Percentiles rank a stretch among this genome's conserved stretches.
These are phyloP conservation scores for Chromoteleia sp. DNA, from an alignment of 2,888 invertebrate genomes.

Conservation along the genomic window DNA sequence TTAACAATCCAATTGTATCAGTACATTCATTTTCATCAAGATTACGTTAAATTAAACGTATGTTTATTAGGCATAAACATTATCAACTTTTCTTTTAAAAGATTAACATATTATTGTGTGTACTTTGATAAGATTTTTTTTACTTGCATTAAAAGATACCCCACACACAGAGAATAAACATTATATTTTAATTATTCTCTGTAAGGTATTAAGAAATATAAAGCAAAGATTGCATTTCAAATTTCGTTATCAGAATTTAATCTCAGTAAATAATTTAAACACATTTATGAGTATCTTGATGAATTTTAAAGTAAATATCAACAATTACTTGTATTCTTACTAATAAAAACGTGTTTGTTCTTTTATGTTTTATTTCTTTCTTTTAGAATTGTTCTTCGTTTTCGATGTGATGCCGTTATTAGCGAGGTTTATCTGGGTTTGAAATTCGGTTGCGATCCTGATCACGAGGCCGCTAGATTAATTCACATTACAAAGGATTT, in stretches of 20 bases:
- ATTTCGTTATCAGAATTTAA: conserved; percentile 17
- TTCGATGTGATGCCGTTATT: conserved; percentile 77
- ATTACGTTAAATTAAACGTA: neutral
- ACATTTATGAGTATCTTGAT: conserved; percentile 15
- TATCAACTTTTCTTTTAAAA: conserved; percentile 9
- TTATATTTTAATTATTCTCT: conserved; percentile 14
- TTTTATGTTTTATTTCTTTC: too few relatives aligned
- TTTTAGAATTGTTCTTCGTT: conserved; percentile 80
- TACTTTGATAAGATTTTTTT: conserved; percentile 37
- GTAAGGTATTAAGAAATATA: conserved; percentile 9
- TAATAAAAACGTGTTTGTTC: conserved; percentile 1
- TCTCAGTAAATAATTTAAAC: conserved; percentile 11
- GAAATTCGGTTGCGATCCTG: conserved; percentile 81
- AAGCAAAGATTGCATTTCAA: conserved; percentile 9
- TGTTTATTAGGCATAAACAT: neutral
- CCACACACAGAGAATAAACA: conserved; percentile 32
- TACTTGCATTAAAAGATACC: conserved; percentile 28
- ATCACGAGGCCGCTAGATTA: conserved; percentile 75
- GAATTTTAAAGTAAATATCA: conserved; percentile 3
- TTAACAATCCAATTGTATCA: too few relatives aligned
- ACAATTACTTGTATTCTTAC: conserved; percentile 16
- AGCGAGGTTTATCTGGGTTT: conserved; percentile 72
- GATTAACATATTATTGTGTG: conserved; percentile 6
- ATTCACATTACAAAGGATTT: conserved; percentile 75
- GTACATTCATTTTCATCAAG: neutral